Evolutionary conservation across 2,888 invertebrate species (phyloP).

Genomic region (Eugnorisma glareosa): DNA sequence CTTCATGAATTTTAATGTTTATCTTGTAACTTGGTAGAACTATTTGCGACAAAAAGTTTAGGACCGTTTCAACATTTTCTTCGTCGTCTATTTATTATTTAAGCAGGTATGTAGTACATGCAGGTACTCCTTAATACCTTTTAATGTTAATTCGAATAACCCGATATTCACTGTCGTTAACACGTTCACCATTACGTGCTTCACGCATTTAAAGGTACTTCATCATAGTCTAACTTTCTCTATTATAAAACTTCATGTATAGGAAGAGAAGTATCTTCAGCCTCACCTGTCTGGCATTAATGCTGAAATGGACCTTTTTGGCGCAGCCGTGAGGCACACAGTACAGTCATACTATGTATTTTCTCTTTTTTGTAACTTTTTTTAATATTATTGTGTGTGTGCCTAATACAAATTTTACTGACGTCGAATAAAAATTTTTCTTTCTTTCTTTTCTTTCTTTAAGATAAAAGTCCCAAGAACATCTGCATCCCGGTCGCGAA

Average conservation of each 20-base stretch:
- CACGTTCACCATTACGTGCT: neutral
- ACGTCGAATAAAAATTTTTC: too few species aligned
- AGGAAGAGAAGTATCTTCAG: neutral
- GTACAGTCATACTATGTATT: too few species aligned
- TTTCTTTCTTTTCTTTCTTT: too few species aligned
- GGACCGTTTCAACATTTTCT: neutral
- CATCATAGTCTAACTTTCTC: conserved; percentile 22
- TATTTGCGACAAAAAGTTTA: conserved; percentile 19
- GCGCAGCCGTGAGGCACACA: too few species aligned
- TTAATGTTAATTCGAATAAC: neutral
- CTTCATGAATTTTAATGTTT: conserved; percentile 29
- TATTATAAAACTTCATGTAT: neutral
- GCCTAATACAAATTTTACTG: too few species aligned
- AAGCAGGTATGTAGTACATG: neutral
- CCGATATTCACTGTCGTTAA: neutral
- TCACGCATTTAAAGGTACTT: neutral
- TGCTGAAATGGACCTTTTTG: too few species aligned
- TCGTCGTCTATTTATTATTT: neutral
- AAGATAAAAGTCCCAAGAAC: neutral
- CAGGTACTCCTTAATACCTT: neutral
- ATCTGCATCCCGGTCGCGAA: neutral
- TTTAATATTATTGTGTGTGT: too few species aligned
- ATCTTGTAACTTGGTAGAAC: conserved; percentile 4
- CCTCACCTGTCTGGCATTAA: too few species aligned
- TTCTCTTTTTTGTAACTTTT: too few species aligned